Conservation (phyloP, 1,140 invertebrate species). For the Drosophila subpulchrella region DNA sequence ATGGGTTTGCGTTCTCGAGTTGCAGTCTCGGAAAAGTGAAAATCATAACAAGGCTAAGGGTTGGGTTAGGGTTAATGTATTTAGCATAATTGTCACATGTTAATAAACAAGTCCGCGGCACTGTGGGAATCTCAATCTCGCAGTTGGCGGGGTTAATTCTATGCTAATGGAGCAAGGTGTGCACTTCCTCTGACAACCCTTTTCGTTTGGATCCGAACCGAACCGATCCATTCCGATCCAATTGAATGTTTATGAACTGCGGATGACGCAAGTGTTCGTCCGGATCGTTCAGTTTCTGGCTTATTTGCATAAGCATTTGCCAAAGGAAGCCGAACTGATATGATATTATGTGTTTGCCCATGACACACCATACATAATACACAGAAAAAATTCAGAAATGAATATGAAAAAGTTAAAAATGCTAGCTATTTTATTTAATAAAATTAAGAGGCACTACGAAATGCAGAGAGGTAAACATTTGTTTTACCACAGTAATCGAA, state of each 20-base stretch:
- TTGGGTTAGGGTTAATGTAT: slow-evolving; percentile 37
- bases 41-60: slow-evolving; percentile 32
- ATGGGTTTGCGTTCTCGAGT: slow-evolving; percentile 33
- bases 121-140: slow-evolving; percentile 51
- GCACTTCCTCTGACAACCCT: slow-evolving; percentile 69
- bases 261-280: slow-evolving; percentile 70
- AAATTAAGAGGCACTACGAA: not conserved
- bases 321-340: slow-evolving; percentile 57
- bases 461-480: not conserved
- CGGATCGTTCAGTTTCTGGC: slow-evolving; percentile 30
- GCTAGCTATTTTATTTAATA: no score
- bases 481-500: no score
- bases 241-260: slow-evolving; percentile 52
- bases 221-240: slow-evolving; percentile 7
- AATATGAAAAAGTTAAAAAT: no score
- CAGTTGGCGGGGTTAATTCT: slow-evolving; percentile 56
- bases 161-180: slow-evolving; percentile 78
- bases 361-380: slow-evolving; percentile 26
- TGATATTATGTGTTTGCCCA: slow-evolving; percentile 53
- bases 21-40: slow-evolving; percentile 36
- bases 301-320: slow-evolving; percentile 65
- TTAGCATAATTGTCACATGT: slow-evolving; percentile 78
- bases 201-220: slow-evolving; percentile 12
- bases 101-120: slow-evolving; percentile 64
- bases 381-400: not conserved